phyloP scores from a whole-genome alignment of 2,113 vertebrate genomes.

The Setophaga petechia region DNA sequence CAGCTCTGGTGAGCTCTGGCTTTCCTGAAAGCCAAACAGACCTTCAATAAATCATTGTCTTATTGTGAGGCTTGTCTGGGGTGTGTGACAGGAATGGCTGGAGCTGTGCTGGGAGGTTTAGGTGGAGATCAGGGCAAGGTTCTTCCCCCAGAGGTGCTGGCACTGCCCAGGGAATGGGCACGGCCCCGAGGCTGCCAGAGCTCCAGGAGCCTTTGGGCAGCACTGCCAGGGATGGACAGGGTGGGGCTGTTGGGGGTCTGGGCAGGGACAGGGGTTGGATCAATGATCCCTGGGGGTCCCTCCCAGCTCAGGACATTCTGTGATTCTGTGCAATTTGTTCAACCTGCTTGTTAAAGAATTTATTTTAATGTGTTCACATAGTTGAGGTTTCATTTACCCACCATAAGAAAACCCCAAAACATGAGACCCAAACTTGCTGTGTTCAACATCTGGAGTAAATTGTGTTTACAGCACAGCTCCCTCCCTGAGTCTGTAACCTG shows the following conservation, averaged over 20 bases:
- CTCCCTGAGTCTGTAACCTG: not conserved
- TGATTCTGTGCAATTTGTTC: not conserved
- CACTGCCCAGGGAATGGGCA: not conserved
- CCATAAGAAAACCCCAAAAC: not conserved
- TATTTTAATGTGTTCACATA: not conserved
- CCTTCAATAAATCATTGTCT: not conserved
- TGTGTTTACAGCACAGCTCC: not conserved
- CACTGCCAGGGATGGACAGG: not conserved
- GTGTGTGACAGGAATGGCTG: not conserved
- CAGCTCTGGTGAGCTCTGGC: conserved; percentile 85
- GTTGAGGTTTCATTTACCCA: not conserved
- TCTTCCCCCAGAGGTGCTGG: not conserved
- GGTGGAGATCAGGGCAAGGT: not conserved
- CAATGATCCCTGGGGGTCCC: not conserved
- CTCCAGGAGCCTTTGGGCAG: not conserved
- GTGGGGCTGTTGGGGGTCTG: not conserved
- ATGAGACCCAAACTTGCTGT: not conserved
- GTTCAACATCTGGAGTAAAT: not conserved
- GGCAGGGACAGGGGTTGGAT: not conserved
- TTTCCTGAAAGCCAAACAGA: not conserved
- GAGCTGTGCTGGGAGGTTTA: not conserved
- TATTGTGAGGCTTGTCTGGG: not conserved
- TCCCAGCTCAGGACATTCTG: not conserved
- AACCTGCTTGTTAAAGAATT: not conserved
- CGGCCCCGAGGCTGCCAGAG: not conserved